Conservation (phyloP, 1,140 invertebrate species). For the Tetraneura akinire region DNA sequence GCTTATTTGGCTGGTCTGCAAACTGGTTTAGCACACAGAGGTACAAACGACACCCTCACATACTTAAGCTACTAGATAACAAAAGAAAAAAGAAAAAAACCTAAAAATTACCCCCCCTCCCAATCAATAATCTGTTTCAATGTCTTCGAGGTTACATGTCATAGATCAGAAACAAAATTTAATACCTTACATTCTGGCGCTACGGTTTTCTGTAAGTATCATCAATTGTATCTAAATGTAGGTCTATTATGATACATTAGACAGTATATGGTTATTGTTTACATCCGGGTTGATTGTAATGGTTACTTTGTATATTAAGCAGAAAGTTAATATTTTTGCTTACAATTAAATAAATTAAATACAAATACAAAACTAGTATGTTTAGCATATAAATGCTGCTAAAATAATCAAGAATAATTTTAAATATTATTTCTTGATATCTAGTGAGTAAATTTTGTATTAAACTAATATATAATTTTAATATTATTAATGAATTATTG, state of each 20-base stretch:
- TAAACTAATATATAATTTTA: not conserved
- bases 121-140: constrained; percentile 45
- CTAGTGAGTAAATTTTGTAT: constrained; percentile 12
- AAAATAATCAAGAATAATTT: constrained; percentile 3
- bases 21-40: constrained; percentile 63
- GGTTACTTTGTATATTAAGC: not conserved
- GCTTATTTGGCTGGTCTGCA: constrained; percentile 67
- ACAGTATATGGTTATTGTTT: constrained; percentile 16
- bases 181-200: constrained; percentile 47
- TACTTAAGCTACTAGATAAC: constrained; percentile 52
- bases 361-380: not conserved
- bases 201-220: constrained; percentile 48
- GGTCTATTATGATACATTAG: constrained; percentile 34
- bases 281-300: not conserved
- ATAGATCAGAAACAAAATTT: constrained; percentile 50
- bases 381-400: constrained; percentile 4
- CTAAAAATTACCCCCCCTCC: constrained; percentile 11
- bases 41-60: constrained; percentile 51
- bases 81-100: constrained; percentile 48
- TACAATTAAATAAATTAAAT: constrained; percentile 10
- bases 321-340: not conserved
- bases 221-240: constrained; percentile 43
- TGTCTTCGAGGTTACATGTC: constrained; percentile 51
- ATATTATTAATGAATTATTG: constrained; percentile 7
- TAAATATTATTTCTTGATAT: constrained; percentile 1